Percentiles rank a stretch among this genome's conserved stretches.
These are phyloP conservation scores for Manis pentadactyla DNA, from an alignment of 2,797 vertebrate species.

Conservation along the genomic window DNA sequence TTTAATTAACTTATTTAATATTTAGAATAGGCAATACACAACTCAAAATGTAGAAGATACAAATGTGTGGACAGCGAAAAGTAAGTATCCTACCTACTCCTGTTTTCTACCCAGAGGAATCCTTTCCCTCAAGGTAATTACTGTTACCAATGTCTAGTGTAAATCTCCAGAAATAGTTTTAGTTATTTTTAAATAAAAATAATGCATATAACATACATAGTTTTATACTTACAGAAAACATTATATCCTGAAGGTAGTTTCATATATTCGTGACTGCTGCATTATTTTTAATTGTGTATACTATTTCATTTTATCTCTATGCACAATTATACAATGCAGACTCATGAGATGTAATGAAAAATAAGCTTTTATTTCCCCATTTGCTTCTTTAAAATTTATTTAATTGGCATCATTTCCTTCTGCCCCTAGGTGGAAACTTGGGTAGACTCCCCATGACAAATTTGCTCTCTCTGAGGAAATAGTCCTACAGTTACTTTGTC, in stretches of 20 bases:
- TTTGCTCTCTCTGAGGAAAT: background rate
- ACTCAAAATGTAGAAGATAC: background rate
- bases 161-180: background rate
- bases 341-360: background rate
- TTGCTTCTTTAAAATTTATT: conserved; percentile 25
- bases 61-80: background rate
- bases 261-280: background rate
- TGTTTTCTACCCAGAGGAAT: background rate
- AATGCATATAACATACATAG: background rate
- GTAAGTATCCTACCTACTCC: background rate
- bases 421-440: background rate
- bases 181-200: background rate
- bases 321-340: background rate
- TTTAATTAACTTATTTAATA: background rate
- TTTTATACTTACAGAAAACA: background rate
- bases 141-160: background rate
- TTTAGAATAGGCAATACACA: background rate
- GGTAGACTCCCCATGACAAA: background rate
- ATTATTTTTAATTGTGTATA: background rate
- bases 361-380: background rate
- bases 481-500: background rate
- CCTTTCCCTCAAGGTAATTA: background rate
- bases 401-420: background rate
- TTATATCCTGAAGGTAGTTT: background rate
- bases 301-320: background rate